These are phyloP conservation scores for Drosophila quadrilineata DNA, from an alignment of 1,140 invertebrate genomes.

Conservation along the genomic window DNA sequence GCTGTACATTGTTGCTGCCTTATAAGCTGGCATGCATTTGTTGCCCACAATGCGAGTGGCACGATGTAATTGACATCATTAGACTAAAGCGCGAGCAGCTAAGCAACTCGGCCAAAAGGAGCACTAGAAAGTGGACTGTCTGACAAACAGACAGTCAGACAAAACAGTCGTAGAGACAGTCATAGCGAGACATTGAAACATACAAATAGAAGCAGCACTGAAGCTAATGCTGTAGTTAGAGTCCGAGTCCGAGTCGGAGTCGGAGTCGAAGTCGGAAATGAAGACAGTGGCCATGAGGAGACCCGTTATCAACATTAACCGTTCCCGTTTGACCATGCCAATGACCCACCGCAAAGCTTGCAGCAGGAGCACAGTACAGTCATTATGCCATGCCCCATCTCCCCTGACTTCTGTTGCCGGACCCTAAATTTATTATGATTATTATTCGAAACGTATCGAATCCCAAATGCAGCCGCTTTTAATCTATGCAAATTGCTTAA, in stretches of 20 bases:
- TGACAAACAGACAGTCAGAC: not conserved
- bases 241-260: no score
- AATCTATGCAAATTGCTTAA: constrained; percentile 56
- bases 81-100: constrained; percentile 67
- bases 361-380: no score
- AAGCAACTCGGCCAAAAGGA: constrained; percentile 39
- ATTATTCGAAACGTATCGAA: not conserved
- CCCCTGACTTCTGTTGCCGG: no score
- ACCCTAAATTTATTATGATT: not conserved
- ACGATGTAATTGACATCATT: constrained; percentile 78
- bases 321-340: constrained; percentile 26
- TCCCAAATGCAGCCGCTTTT: not conserved
- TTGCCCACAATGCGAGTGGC: constrained; percentile 72
- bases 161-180: no score
- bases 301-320: constrained; percentile 40
- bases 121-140: constrained; percentile 65
- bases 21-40: constrained; percentile 70
- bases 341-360: constrained; percentile 42
- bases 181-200: no score
- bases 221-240: no score
- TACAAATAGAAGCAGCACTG: no score
- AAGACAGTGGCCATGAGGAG: no score
- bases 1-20: constrained; percentile 64
- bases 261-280: no score
- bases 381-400: no score